A percentile compares a stretch with the other conserved stretches of the same genome.
Evolutionary conservation across 2,113 vertebrate genomes (phyloP).

Genomic region (Macrotus californicus): DNA sequence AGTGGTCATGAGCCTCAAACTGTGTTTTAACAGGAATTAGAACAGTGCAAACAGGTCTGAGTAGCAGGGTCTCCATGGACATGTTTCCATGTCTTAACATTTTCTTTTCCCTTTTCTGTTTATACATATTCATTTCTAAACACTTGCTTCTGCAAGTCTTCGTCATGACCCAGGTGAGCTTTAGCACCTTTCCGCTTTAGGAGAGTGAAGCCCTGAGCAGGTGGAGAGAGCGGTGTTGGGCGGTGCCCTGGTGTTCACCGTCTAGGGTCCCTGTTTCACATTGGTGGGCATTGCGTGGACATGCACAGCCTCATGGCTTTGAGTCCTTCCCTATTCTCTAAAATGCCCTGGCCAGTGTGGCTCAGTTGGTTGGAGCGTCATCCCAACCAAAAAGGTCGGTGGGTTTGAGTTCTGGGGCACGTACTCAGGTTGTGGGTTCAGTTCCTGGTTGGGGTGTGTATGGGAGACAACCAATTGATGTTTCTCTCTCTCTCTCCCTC

Average conservation of each 20-base stretch:
- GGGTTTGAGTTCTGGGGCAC: too few species aligned
- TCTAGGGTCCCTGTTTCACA: rapidly evolving
- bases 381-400: too few species aligned
- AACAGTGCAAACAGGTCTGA: background rate
- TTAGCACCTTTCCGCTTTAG: background rate
- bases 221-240: background rate
- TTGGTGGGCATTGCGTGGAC: rapidly evolving
- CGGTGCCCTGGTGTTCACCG: too few species aligned
- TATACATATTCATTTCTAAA: background rate
- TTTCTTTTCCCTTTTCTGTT: background rate
- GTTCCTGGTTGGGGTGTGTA: too few species aligned
- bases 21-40: background rate
- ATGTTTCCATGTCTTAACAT: background rate
- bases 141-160: background rate
- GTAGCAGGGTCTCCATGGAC: background rate
- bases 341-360: background rate
- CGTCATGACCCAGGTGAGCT: background rate
- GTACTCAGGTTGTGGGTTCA: too few species aligned
- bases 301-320: background rate
- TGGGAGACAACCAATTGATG: too few species aligned
- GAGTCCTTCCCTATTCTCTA: background rate
- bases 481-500: too few species aligned
- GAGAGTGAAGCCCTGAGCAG: background rate
- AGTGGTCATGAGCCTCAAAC: background rate
- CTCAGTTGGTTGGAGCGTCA: too few species aligned